Evolutionary conservation across 2,113 vertebrate species (phyloP).

Genomic region (Galemys pyrenaicus): DNA sequence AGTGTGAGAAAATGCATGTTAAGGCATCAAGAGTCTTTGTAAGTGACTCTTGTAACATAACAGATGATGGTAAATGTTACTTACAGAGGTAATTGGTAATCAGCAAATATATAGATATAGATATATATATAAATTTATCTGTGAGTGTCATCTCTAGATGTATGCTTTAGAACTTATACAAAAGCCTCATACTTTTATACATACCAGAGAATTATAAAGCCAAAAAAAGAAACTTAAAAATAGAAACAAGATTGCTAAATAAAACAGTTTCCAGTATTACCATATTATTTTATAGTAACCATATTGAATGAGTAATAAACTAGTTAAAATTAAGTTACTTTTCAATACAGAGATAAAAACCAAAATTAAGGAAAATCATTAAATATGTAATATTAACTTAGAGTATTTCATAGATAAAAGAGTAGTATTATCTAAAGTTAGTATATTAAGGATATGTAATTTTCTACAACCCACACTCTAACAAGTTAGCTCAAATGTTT

Average conservation of each 20-base stretch:
- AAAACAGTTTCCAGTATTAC: not conserved
- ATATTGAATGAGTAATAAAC: not conserved
- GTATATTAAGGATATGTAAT: not conserved
- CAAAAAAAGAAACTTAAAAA: not conserved
- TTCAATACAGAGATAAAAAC: not conserved
- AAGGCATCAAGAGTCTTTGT: not conserved
- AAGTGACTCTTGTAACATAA: not conserved
- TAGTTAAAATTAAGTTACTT: not conserved
- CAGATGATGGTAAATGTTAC: not conserved
- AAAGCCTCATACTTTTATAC: not conserved
- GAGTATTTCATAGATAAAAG: not conserved
- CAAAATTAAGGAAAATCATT: not conserved
- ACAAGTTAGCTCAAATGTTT: not conserved
- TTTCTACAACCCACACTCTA: not conserved
- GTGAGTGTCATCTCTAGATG: not conserved
- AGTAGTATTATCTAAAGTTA: not conserved
- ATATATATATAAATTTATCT: not conserved
- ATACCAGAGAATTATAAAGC: not conserved
- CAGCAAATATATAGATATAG: not conserved
- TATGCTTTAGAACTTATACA: not conserved
- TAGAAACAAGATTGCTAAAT: not conserved
- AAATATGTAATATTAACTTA: not conserved
- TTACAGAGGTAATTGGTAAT: not conserved
- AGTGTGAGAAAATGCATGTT: not conserved
- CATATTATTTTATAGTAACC: not conserved